Evolutionary conservation across 2,888 invertebrate species (phyloP).

Genomic region (Lathronympha strigana): DNA sequence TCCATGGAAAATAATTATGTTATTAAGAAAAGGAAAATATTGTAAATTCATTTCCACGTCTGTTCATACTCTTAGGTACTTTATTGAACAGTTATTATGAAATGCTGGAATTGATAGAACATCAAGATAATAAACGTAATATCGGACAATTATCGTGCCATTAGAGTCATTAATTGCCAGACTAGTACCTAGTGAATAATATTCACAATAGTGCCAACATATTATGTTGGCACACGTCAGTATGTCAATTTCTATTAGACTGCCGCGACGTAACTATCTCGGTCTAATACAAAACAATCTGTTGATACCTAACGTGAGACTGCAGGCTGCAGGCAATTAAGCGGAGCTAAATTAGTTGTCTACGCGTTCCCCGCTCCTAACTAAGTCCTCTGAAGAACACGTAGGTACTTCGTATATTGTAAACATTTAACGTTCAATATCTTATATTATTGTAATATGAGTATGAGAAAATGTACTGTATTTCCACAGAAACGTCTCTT

Average conservation of each 20-base stretch:
- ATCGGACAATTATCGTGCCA: slow-evolving; percentile 4
- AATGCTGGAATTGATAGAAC: neutral
- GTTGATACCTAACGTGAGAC: slow-evolving; percentile 4
- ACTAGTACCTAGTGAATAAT: too few relatives aligned
- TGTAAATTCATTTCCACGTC: neutral
- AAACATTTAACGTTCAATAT: too few relatives aligned
- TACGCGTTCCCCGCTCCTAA: neutral
- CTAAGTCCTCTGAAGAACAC: neutral
- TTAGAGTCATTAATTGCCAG: slow-evolving; percentile 3
- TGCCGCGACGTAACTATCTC: slow-evolving; percentile 15
- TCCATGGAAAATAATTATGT: too few relatives aligned
- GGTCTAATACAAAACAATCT: slow-evolving; percentile 2
- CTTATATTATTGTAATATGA: too few relatives aligned
- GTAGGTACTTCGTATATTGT: neutral
- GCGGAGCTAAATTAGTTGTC: slow-evolving; percentile 13
- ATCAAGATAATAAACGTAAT: slow-evolving; percentile 12
- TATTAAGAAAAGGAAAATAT: too few relatives aligned
- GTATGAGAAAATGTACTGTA: too few relatives aligned
- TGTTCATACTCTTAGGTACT: neutral
- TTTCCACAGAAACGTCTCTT: too few relatives aligned
- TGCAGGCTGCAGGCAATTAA: slow-evolving; percentile 14
- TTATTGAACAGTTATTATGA: slow-evolving; percentile 5
- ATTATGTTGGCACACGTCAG: slow-evolving; percentile 16
- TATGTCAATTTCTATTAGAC: slow-evolving; percentile 17
- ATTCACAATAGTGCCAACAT: too few relatives aligned